Percentiles rank a stretch among this genome's conserved stretches.
Conservation (phyloP, 1,140 invertebrate species). For the Dreissena rostriformis region DNA sequence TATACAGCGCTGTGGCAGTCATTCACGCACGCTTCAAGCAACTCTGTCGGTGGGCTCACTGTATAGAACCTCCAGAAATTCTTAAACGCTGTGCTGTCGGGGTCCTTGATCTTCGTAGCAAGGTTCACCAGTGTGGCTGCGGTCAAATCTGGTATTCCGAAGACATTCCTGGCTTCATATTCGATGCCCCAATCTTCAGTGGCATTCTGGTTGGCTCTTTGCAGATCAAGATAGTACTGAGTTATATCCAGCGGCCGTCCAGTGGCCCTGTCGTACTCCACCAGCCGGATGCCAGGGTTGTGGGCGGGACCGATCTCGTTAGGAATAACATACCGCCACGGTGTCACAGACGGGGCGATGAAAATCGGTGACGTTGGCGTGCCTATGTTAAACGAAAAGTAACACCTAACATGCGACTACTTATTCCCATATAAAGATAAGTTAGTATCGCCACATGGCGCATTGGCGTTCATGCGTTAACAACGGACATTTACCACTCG, state of each 20-base stretch:
- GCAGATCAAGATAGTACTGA: conserved; percentile 94
- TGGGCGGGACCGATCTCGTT: conserved; percentile 63
- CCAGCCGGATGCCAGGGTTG: conserved; percentile 93
- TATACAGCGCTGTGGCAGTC: conserved; percentile 33
- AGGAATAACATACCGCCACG: conserved; percentile 67
- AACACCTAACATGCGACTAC: background rate
- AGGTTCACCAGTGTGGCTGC: background rate
- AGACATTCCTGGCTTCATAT: conserved; percentile 82
- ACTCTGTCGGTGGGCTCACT: conserved; percentile 27
- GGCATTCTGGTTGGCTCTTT: conserved; percentile 87
- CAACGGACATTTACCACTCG: background rate
- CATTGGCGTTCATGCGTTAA: background rate
- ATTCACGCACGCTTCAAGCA: conserved; percentile 11
- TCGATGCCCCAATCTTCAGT: conserved; percentile 89
- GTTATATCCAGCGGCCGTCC: conserved; percentile 93
- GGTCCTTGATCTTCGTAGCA: conserved; percentile 10
- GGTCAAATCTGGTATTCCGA: conserved; percentile 42
- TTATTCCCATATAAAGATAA: background rate
- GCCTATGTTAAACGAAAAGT: conserved; percentile 23
- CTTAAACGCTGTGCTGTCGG: background rate
- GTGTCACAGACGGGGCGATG: conserved; percentile 72
- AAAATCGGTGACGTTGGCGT: conserved; percentile 56
- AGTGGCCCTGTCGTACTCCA: conserved; percentile 92
- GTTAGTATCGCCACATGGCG: no score
- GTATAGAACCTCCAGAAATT: conserved; percentile 28